Evolutionary conservation across 1,140 invertebrate genomes (phyloP).

Genomic region (Drosophila punjabiensis): DNA sequence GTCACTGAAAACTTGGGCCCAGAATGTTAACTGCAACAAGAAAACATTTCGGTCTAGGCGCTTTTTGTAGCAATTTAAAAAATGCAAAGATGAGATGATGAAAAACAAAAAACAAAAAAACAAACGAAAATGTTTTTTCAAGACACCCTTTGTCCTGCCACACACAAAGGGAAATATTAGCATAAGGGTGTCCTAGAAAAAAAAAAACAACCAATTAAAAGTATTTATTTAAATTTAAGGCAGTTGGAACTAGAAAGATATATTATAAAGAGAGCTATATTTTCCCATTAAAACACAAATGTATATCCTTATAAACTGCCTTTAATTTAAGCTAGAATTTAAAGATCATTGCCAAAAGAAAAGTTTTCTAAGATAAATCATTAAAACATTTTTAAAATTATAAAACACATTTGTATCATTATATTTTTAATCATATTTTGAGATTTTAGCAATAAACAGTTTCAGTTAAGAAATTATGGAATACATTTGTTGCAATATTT

Average conservation of each 20-base stretch:
- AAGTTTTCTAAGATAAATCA: too few relatives aligned
- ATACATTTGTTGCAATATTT: too few relatives aligned
- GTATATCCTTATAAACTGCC: too few relatives aligned
- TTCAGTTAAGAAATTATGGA: too few relatives aligned
- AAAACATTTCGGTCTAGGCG: constrained; percentile 11
- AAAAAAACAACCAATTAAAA: background rate
- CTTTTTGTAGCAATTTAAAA: constrained; percentile 19
- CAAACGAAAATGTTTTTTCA: constrained; percentile 4
- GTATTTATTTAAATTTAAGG: background rate
- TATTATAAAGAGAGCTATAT: background rate
- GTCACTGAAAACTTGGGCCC: constrained; percentile 7
- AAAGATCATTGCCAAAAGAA: too few relatives aligned
- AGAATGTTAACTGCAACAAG: constrained; percentile 17
- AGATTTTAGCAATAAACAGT: too few relatives aligned
- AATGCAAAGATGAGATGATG: constrained; percentile 9
- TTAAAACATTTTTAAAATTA: too few relatives aligned
- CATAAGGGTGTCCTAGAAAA: background rate
- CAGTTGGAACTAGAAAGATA: background rate
- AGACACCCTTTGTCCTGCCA: background rate
- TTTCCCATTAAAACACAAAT: background rate
- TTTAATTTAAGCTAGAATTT: background rate
- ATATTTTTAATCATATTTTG: too few relatives aligned
- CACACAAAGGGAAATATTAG: constrained; percentile 2
- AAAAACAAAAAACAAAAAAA: background rate
- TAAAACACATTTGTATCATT: too few relatives aligned